Evolutionary conservation across 2,797 vertebrate genomes (phyloP).

Genomic region (Numenius phaeopus): DNA sequence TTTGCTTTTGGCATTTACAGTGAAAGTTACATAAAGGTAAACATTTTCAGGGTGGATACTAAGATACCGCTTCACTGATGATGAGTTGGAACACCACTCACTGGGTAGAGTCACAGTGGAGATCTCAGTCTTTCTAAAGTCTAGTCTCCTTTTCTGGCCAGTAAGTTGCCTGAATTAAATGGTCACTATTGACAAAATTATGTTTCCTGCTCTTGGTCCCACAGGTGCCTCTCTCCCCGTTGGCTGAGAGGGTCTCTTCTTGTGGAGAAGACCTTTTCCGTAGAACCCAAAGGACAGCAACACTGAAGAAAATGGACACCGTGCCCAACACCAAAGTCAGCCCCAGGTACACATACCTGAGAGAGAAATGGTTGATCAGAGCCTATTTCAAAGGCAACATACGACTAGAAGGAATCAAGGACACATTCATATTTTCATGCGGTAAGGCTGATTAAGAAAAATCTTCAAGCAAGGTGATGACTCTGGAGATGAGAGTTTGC

Average conservation of each 20-base stretch:
- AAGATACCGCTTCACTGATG: not conserved
- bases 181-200: constrained; percentile 37
- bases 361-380: constrained; percentile 64
- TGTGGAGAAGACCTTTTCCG: constrained; percentile 67
- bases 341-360: constrained; percentile 81
- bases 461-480: not conserved
- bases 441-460: not conserved
- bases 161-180: constrained; percentile 62
- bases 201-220: constrained; percentile 66
- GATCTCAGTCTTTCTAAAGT: constrained; percentile 63
- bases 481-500: not conserved
- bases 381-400: not conserved
- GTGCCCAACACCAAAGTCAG: constrained; percentile 78
- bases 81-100: constrained; percentile 1
- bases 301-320: constrained; percentile 76
- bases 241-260: constrained; percentile 47
- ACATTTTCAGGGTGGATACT: not conserved
- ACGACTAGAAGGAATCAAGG: not conserved
- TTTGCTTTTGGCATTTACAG: not conserved
- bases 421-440: not conserved
- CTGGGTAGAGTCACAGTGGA: not conserved
- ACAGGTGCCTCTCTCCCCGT: constrained; percentile 42
- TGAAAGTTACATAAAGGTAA: not conserved
- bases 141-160: constrained; percentile 81
- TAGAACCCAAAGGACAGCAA: constrained; percentile 74